Percentiles rank a stretch among this genome's conserved stretches.
Conservation (phyloP, 2,797 vertebrate genomes). For the Gymnothorax reevesii region DNA sequence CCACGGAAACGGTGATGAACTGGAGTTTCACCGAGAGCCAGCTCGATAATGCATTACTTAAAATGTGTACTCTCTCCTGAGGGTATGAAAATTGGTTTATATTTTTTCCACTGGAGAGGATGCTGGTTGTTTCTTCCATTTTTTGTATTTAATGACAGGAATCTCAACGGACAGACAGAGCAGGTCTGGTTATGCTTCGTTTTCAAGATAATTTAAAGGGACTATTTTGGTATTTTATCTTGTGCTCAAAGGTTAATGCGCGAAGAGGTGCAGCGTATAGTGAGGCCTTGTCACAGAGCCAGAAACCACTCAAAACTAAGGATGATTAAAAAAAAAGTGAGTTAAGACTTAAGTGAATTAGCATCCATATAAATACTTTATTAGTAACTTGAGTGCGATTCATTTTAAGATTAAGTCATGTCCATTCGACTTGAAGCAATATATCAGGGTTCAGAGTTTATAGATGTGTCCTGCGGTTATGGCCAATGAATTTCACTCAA, state of each 20-base stretch:
- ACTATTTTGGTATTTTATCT: background rate
- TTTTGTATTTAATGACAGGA: background rate
- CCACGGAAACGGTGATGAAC: background rate
- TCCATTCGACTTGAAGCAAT: background rate
- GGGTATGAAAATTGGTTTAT: background rate
- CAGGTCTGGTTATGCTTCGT: background rate
- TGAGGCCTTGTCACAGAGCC: background rate
- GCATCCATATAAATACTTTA: background rate
- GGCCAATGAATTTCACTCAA: background rate
- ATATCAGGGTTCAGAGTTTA: background rate
- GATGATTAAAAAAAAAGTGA: background rate
- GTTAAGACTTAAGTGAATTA: background rate
- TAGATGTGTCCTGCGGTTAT: constrained; percentile 6
- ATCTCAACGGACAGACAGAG: background rate
- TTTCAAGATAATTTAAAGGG: background rate
- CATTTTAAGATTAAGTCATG: background rate
- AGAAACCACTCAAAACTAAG: background rate
- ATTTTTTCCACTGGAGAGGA: background rate
- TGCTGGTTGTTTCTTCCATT: background rate
- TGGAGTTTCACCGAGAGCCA: background rate
- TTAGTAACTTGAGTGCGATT: background rate
- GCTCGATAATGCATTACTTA: background rate
- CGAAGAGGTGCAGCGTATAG: background rate
- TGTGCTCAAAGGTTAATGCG: background rate
- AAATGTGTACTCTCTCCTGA: background rate